phyloP scores from a whole-genome alignment of 2,113 vertebrate genomes.

The Platysternon megacephalum region DNA sequence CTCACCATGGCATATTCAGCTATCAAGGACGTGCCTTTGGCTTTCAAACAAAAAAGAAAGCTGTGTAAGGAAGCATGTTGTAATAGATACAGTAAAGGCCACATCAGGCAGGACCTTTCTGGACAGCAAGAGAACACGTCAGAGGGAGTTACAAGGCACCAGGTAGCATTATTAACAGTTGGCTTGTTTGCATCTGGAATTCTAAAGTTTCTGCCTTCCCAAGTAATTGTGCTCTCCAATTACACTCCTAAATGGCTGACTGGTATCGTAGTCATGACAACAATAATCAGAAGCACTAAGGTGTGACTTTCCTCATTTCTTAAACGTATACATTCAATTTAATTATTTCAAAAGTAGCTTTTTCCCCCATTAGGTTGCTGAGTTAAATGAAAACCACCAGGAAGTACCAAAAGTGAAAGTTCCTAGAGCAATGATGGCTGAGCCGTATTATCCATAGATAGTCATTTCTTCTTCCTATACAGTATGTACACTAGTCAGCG shows the following conservation, averaged over 20 bases:
- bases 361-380: not conserved
- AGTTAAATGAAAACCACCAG: not conserved
- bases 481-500: not conserved
- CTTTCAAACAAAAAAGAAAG: slow-evolving; percentile 76
- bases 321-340: not conserved
- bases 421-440: not conserved
- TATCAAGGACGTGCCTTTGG: slow-evolving; percentile 97
- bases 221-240: not conserved
- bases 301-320: not conserved
- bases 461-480: not conserved
- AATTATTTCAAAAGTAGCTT: not conserved
- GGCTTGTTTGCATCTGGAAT: not conserved
- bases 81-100: not conserved
- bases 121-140: not conserved
- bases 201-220: not conserved
- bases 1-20: slow-evolving; percentile 82
- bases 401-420: not conserved
- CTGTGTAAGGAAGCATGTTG: not conserved
- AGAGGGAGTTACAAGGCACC: not conserved
- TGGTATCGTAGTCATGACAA: not conserved
- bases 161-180: accelerated
- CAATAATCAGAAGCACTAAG: not conserved
- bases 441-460: not conserved
- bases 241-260: not conserved
- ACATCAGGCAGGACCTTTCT: not conserved